Conservation (phyloP, 1,140 invertebrate genomes). For the Brachionus paranguensis region DNA sequence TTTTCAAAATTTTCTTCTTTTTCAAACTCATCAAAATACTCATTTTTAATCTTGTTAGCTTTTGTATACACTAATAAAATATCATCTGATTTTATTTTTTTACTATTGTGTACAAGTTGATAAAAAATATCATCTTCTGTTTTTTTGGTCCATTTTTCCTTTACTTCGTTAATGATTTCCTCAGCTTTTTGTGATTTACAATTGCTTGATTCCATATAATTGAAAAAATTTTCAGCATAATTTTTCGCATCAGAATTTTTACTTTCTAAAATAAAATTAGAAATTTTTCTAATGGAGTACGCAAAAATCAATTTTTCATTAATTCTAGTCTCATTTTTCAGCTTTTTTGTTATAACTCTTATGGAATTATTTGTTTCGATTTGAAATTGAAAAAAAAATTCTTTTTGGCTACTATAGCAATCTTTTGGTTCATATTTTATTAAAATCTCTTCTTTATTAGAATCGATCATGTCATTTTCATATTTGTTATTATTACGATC, state of each 20-base stretch:
- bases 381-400: neutral
- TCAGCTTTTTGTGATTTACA: neutral
- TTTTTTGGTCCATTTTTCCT: neutral
- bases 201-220: neutral
- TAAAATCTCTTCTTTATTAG: neutral
- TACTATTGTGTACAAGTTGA: neutral
- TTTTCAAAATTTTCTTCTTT: neutral
- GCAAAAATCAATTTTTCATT: neutral
- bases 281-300: neutral
- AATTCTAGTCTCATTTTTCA: neutral
- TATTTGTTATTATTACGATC: neutral
- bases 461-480: neutral
- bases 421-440: neutral
- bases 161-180: neutral
- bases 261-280: neutral
- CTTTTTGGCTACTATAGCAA: neutral
- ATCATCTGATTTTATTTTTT: neutral
- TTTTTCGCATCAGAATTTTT: neutral
- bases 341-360: neutral
- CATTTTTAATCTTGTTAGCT: neutral
- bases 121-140: neutral
- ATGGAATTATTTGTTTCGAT: neutral
- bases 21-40: neutral
- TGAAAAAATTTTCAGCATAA: neutral
- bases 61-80: neutral